A percentile compares a stretch with the other conserved stretches of the same genome.
Evolutionary conservation across 2,113 vertebrate genomes (phyloP).

Genomic region (Sinosuthora webbiana): DNA sequence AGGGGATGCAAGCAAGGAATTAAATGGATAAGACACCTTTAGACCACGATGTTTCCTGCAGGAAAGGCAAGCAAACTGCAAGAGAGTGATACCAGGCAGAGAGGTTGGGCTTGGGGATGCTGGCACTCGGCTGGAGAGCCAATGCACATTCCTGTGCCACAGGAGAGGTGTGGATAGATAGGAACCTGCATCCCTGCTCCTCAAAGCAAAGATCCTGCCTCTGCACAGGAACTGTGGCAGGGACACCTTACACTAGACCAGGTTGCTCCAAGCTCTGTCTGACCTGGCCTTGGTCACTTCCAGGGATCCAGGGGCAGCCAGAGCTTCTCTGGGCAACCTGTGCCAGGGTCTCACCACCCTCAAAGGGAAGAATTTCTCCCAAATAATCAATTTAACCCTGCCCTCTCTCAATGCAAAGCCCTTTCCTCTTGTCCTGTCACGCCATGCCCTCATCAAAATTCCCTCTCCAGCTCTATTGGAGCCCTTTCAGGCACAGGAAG

Average conservation of each 20-base stretch:
- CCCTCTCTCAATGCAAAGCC: neutral
- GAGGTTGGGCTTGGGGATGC: accelerated
- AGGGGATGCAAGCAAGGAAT: neutral
- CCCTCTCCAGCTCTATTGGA: neutral
- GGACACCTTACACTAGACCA: neutral
- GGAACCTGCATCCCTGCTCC: neutral
- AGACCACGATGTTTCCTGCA: accelerated
- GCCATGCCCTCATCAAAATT: neutral
- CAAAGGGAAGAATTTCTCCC: neutral
- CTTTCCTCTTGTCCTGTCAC: neutral
- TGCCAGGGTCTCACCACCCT: neutral
- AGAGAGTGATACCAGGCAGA: neutral
- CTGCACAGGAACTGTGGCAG: neutral
- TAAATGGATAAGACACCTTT: neutral
- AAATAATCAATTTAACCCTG: neutral
- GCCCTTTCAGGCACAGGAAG: neutral
- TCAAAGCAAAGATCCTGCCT: neutral
- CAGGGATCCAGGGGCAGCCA: neutral
- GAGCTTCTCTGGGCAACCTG: neutral
- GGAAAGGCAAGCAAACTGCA: neutral
- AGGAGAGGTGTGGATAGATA: neutral
- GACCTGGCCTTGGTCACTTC: neutral
- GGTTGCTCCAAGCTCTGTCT: neutral
- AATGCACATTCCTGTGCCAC: too few relatives aligned
- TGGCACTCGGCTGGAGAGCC: accelerated